Base-by-base conservation (phyloP, 2,888 invertebrate genomes). In the Pyrrhosoma nymphula region DNA sequence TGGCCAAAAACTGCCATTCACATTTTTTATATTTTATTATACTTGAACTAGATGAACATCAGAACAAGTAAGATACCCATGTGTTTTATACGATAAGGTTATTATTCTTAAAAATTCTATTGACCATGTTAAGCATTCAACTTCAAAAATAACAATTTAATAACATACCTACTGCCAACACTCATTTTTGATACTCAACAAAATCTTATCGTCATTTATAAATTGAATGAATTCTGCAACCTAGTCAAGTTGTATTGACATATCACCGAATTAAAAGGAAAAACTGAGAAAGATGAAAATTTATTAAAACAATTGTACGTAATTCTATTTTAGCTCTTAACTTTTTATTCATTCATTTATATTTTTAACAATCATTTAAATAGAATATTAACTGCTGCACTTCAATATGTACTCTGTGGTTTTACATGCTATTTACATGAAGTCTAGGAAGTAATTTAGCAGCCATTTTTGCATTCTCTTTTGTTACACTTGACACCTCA, bases 201-300 rank as follows among this genome's bases (percentile, higher is more conserved):
- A 69, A 93, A 47, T n/a, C 26, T 89, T 88, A 88, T 47, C n/a
- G 89, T 47, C 89, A 89, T 93, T 93, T 69, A 69, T 93, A 69
- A 93, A 69, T 93, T 93, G 89, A 89, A 89, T 89, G 56, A 89
- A 47, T 39, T 75, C 47, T 47, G 82, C 82, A 69, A 47, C 75
- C n/a, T 69, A 47, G 93, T 93, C 93, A 93, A 93, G 93, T 93
- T 93, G 47, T 93, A 93, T 93, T 93, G 93, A 93, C 93, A 93
- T 69, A 47, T 55, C 93, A 93, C 93, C 93, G 93, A 93, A 93
- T 93, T 93, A 93, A 69, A n/a, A 18, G 39, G 55, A 23, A 47
- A 75, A 93, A 82, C 23, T 69, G 47, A 39, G 26, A 69, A 69
- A 12, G 35, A 93, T 93, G 16, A 55, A 91, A n/a, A 93, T 47